Evolutionary conservation across 2,113 vertebrate genomes (phyloP), one percentile per base, ranked within the genome.

Genomic region (Raja brachyura): DNA sequence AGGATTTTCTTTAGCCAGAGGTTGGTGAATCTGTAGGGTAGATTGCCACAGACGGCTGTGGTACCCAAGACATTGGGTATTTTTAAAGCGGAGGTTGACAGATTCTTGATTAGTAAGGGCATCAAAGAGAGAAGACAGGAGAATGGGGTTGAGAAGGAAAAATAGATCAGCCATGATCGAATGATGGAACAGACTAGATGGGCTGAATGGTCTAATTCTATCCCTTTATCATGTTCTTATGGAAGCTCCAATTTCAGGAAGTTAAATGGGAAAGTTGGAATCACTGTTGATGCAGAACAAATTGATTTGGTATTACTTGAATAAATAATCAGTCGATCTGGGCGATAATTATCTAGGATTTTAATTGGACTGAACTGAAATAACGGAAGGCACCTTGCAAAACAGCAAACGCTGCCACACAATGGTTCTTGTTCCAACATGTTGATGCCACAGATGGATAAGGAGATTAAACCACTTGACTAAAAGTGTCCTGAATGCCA

Each of bases 241-340:
- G 39, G 39, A 83, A 83, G 14, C 48, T 83, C 8, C 56, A 20
- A 61, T 61, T 13, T 1, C 25, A 61, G 28, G 54, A 54, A 61
- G 59, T n/a, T 61, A 86, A 28, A n/a, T 61, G 11, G 56, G 5
- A 9, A 14, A 61, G 54, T n/a, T 54, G 8, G 56, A n/a, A 61
- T 86, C 13, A 28, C 54, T 61, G 81, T n/a, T 2, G 14, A n/a
- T 14, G 81, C 11, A 56, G 25, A 86, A 28, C 54, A 61, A 86
- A 61, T 61, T 86, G 56, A 61, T 86, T 86, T 86, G 81, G 0
- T n/a, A 86, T 86, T 86, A 86, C n/a, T n/a, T 86, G 56, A 61
- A 86, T 25, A 86, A 86, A 59, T 86, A n/a, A 28, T n/a, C 28
- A n/a, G 56, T 31, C 28, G 11, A 5, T 16, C 11, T 31, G 83